These are phyloP conservation scores for Strix aluco DNA, from an alignment of 2,113 vertebrate genomes.

Conservation along the genomic window DNA sequence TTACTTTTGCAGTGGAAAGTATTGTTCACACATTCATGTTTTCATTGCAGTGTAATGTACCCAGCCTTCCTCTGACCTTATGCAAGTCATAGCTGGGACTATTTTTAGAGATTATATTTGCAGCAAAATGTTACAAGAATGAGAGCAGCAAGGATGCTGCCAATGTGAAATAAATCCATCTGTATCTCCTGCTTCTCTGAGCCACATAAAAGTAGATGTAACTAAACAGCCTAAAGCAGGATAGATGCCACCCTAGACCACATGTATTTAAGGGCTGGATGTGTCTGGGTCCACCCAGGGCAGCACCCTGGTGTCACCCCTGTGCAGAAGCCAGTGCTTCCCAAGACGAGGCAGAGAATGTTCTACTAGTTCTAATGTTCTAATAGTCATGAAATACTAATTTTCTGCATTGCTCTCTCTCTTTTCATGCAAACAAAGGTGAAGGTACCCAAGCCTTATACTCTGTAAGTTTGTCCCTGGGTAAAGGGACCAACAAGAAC, in stretches of 20 bases:
- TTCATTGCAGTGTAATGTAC: constrained; percentile 20
- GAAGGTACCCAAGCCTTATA: not conserved
- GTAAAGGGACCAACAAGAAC: not conserved
- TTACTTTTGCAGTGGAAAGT: constrained; percentile 42
- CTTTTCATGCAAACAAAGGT: not conserved
- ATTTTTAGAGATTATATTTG: constrained; percentile 68
- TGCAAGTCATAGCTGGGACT: constrained; percentile 59
- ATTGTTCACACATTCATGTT: constrained; percentile 2
- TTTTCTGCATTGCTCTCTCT: not conserved
- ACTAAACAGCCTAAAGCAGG: not conserved
- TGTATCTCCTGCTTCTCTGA: not conserved
- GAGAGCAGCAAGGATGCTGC: constrained; percentile 25
- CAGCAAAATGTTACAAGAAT: constrained; percentile 60
- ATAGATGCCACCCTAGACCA: not conserved
- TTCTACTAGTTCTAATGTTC: not conserved
- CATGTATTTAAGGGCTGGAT: not conserved
- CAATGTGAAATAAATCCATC: constrained; percentile 28
- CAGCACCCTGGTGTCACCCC: not conserved
- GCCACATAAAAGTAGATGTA: not conserved
- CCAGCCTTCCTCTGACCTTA: constrained; percentile 59
- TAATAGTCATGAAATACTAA: not conserved
- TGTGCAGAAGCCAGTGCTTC: not conserved
- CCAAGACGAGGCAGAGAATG: not conserved
- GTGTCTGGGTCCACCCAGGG: not conserved
- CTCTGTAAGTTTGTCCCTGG: not conserved